Base-by-base conservation (phyloP, 2,113 vertebrate species). In the Rhinoptilus africanus region DNA sequence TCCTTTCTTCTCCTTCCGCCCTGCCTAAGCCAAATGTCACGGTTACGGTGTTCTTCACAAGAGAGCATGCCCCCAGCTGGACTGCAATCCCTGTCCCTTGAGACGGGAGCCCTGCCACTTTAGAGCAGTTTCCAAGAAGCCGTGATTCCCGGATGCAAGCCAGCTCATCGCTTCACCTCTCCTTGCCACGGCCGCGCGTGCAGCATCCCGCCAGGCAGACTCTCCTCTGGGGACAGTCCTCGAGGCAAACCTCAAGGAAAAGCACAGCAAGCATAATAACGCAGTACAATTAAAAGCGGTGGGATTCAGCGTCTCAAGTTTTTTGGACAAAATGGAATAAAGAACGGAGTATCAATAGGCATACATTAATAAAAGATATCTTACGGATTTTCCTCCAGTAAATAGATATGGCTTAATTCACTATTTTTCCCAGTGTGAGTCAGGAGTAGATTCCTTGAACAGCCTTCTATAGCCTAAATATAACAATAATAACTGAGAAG, bases 131-230 rank as follows among this genome's bases (percentile, higher is more conserved):
- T 28, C 43, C 1, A 0, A 56, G 59, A 35, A 71, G 26, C 57
- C 8, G 2, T 32, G 14, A 17, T 14, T 23, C 22, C 9, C 1
- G 2, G 57, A 23, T 7, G n/a, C 12, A 18, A n/a, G n/a, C n/a
- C 26, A 43, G n/a, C 35, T 48, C 50, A 12, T 17, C 1, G 3
- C 56, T 17, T 47, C 63, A 8, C 13, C 14, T n/a, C 30, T 43
- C 32, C 12, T 26, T 2, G 1, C 47, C 56, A 5, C 1, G 1
- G 26, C 19, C 7, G 0, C 1, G 1, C 2, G 0, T 10, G 32
- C 26, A 2, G 54, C 67, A 60, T 54, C 67, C 20, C 24, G 43
- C 43, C 15, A 59, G 37, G 28, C 34, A 41, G 72, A 45, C 12
- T 30, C 21, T 41, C 39, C 4, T 34, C 28, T 60, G 24, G 43